phyloP scores from a whole-genome alignment of 2,797 vertebrate genomes.

The Octomys mimax region DNA sequence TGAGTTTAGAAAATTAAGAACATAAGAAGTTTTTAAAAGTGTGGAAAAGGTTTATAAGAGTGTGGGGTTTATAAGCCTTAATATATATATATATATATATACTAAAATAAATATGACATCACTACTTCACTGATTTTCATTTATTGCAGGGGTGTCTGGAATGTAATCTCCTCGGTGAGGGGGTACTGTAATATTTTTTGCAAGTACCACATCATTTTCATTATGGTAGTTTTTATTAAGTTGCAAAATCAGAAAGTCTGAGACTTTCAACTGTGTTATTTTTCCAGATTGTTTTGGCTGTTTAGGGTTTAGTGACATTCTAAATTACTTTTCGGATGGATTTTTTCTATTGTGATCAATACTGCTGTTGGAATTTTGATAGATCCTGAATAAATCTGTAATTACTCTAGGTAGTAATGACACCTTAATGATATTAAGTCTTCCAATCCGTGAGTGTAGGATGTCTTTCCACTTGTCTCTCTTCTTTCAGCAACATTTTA shows the following conservation, averaged over 20 bases:
- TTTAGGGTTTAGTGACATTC: background rate
- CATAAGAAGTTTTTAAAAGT: no score
- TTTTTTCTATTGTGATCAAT: conserved; percentile 38
- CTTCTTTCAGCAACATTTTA: conserved; percentile 31
- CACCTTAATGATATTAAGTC: conserved; percentile 28
- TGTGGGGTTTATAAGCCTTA: no score
- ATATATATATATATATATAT: no score
- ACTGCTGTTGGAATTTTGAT: background rate
- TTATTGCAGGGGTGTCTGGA: no score
- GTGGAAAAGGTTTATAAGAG: no score
- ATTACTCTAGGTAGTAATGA: background rate
- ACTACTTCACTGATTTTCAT: no score
- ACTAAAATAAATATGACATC: no score
- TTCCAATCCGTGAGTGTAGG: background rate
- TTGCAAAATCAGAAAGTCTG: background rate
- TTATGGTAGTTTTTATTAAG: background rate
- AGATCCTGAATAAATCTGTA: background rate
- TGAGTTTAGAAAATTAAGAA: no score
- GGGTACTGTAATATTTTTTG: background rate
- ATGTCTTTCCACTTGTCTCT: background rate
- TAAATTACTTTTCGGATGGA: background rate
- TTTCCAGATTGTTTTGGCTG: background rate
- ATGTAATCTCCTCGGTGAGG: no score
- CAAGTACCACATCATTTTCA: background rate
- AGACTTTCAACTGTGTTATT: background rate